Evolutionary conservation across 2,113 vertebrate species (phyloP), one percentile per base, ranked within the genome.

Genomic region (Oreamnos americanus): DNA sequence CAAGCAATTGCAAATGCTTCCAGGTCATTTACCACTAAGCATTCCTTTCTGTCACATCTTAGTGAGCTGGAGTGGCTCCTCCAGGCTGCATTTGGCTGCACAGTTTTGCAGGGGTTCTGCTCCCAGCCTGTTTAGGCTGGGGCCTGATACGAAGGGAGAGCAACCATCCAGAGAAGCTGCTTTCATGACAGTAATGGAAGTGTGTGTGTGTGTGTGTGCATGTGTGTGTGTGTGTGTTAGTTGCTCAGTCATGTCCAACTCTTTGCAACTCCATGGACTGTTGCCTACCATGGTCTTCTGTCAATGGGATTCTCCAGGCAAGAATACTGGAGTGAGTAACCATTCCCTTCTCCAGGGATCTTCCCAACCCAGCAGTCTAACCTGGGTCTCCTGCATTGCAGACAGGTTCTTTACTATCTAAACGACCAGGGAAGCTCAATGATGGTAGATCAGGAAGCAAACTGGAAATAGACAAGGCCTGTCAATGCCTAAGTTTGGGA

Each of bases 61-160:
- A 78, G 30, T 43, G 19, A 8, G 2, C 49, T 12, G 21, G 62
- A 17, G 33, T 19, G 57, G 39, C 30, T 87, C 7, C 17, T 74
- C 30, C 51, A 26, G 39, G 30, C 87, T 64, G 60, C 19, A 28
- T 45, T 60, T 91, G 17, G 16, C 28, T 39, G 11, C 15, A 4
- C 10, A 43, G 45, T 2, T 36, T 16, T 51, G n/a, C 14, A 0
- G 33, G 0, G 39, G 5, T 16, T 78, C 13, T 43, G 23, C 14
- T 76, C 6, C 26, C 45, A 2, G 62, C 1, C 0, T 15, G 1
- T 49, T 36, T 51, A 51, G 26, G 7, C 39, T 36, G 45, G 43
- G 51, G 33, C 30, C 36, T 12, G 47, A 2, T 16, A 10, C 1
- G 2, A 55, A 57, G 33, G 11, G 25, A 9, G 14, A 74, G 51